Evolutionary conservation across 2,113 vertebrate species (phyloP).

Genomic region (Leuciscus idus): DNA sequence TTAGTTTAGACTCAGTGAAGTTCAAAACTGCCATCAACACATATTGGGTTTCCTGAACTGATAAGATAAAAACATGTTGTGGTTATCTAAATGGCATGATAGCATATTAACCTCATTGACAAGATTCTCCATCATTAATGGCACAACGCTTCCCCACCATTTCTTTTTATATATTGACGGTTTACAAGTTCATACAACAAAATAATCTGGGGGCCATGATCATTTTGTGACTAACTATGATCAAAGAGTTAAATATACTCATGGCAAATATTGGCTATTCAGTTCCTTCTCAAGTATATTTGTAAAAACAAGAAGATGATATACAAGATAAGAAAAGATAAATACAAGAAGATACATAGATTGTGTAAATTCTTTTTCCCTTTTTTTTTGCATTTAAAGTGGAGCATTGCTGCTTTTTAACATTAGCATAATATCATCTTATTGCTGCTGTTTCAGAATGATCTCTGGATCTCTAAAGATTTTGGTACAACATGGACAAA

Average conservation of each 20-base stretch:
- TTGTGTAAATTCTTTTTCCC: not conserved
- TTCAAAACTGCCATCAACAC: not conserved
- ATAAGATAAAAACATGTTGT: not conserved
- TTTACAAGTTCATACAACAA: too few relatives aligned
- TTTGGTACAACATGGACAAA: constrained; percentile 85
- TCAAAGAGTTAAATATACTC: not conserved
- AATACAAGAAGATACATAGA: not conserved
- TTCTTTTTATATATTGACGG: too few relatives aligned
- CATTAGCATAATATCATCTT: not conserved
- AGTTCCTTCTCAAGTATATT: not conserved
- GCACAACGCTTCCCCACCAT: too few relatives aligned
- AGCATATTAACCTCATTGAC: not conserved
- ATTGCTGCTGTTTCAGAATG: constrained; percentile 75
- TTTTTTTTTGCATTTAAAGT: not conserved
- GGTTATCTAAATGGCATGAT: not conserved
- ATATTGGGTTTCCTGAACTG: not conserved
- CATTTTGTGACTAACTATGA: too few relatives aligned
- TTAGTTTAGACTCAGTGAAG: not conserved
- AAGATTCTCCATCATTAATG: too few relatives aligned
- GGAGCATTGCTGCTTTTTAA: not conserved
- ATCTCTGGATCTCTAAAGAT: constrained; percentile 88
- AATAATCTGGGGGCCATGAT: too few relatives aligned
- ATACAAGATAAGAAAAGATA: not conserved
- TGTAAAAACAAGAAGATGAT: not conserved
- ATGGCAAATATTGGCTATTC: not conserved